Evolutionary conservation across 1,140 invertebrate genomes (phyloP).

Genomic region (Scaptomyza montana): DNA sequence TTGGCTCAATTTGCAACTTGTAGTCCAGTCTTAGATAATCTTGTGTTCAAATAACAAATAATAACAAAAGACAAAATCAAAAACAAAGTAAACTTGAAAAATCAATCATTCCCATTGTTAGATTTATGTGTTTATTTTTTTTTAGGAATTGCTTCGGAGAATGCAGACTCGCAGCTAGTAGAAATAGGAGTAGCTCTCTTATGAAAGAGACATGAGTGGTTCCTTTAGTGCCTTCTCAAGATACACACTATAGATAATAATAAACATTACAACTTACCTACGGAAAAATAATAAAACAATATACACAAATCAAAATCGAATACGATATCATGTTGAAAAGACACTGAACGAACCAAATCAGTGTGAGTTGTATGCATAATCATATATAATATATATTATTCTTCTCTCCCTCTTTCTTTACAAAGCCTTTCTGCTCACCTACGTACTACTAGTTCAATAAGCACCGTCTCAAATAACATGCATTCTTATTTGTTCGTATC

Average conservation of each 20-base stretch:
- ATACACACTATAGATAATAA: neutral
- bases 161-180: neutral
- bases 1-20: neutral
- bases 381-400: no score
- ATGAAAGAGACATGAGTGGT: neutral
- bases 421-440: neutral
- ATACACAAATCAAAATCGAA: neutral
- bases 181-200: neutral
- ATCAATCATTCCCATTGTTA: neutral
- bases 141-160: neutral
- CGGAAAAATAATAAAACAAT: neutral
- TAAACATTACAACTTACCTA: neutral
- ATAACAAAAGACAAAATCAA: neutral
- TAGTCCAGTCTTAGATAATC: neutral
- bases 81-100: neutral
- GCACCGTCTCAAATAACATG: neutral
- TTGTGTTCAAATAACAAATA: neutral
- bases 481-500: neutral
- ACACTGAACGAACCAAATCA: neutral
- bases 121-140: neutral
- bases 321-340: neutral
- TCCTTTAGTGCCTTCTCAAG: conserved; percentile 3
- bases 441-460: neutral
- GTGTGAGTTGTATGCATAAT: neutral
- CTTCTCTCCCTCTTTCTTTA: no score